Base-by-base conservation (phyloP, 2,888 invertebrate genomes). In the Chironomus tentans region DNA sequence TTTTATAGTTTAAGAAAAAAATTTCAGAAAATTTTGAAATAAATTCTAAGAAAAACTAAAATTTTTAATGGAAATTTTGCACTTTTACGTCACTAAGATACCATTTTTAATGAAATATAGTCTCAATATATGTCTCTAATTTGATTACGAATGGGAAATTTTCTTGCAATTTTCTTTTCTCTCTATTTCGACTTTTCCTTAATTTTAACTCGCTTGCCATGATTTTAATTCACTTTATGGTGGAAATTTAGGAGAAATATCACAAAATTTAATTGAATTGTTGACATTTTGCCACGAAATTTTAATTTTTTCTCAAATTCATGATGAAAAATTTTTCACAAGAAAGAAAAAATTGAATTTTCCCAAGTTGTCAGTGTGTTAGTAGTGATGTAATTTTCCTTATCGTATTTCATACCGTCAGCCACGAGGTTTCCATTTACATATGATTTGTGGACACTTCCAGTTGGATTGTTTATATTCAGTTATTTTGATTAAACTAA, bases 381-480 rank as follows among this genome's bases (percentile, higher is more conserved):
- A 47, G 74, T 74, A 68, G 15, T 74, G 74, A 74, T 74, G 74
- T 74, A 74, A 74, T 74, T 74, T 74, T 38, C 38, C 38, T 2
- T 74, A 13, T 62, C 65, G 61, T 62, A 48, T 50, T 12, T n/a
- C 61, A 61, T 70, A 7, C 15, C 4, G 24, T 38, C 22, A 68
- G 28, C 62, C 74, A 74, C 74, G 74, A 74, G 74, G 74, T 46
- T 74, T 74, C 74, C 74, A 74, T 68, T 68, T 74, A 65, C 74
- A 68, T 68, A 22, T 28, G 24, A 38, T n/a, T 62, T 18, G n/a
- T 22, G 7, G 56, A 28, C 62, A 46, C 68, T 74, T 74, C 74
- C 74, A 74, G 68, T 22, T 3, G 7, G 7, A 38, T 38, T 74
- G 74, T 74, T 74, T 74, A 21, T 15, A 56, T 56, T 56, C 7